Evolutionary conservation across 1,140 invertebrate species (phyloP).

Genomic region (Trichonephila clavipes): DNA sequence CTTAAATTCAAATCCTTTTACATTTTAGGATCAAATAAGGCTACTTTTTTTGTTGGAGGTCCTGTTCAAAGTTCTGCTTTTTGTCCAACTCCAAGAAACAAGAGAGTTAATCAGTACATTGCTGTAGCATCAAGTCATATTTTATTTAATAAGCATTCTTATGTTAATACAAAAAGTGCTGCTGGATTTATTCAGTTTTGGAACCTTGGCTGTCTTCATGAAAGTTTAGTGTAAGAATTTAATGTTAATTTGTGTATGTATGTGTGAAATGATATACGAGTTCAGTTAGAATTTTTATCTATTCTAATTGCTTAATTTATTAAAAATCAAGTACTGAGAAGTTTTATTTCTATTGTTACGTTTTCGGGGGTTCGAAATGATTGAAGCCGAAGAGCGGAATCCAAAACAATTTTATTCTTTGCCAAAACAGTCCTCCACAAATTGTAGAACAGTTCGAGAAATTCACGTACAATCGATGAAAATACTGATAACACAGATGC

Average conservation of each 20-base stretch:
- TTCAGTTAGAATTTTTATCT: too few relatives aligned
- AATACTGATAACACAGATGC: too few relatives aligned
- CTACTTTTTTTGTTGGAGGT: constrained; percentile 25
- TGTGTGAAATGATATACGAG: not conserved
- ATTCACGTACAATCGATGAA: too few relatives aligned
- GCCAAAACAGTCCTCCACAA: too few relatives aligned
- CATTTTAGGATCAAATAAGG: not conserved
- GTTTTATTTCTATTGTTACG: too few relatives aligned
- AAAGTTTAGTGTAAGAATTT: not conserved
- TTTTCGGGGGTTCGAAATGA: too few relatives aligned
- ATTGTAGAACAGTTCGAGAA: too few relatives aligned
- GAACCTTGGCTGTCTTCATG: constrained; percentile 46
- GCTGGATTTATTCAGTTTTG: constrained; percentile 31
- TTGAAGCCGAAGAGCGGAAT: too few relatives aligned
- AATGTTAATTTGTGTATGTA: not conserved
- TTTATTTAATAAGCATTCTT: not conserved
- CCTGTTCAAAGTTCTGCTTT: constrained; percentile 5
- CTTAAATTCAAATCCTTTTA: not conserved
- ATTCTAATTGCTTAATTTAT: too few relatives aligned
- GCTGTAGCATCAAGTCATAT: constrained; percentile 15
- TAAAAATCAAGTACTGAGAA: too few relatives aligned
- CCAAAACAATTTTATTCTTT: too few relatives aligned
- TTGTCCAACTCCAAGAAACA: constrained; percentile 25
- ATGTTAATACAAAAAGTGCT: not conserved
- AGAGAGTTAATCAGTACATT: not conserved